Percentiles rank a stretch among this genome's conserved stretches.
These are phyloP conservation scores for Caenorhabditis sinica DNA, from an alignment of 2,888 invertebrate genomes.

Conservation along the genomic window DNA sequence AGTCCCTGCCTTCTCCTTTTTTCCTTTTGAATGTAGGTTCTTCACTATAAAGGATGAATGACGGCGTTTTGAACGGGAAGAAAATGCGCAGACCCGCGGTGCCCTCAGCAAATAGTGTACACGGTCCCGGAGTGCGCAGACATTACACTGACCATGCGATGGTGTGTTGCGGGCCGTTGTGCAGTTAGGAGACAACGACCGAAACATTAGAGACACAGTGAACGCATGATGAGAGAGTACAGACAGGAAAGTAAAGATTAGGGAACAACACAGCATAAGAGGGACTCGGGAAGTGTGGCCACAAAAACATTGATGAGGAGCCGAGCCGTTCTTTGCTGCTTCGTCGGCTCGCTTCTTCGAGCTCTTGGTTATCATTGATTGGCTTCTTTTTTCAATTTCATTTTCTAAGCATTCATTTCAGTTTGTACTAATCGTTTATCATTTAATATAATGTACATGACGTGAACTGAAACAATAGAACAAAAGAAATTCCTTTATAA, in stretches of 20 bases:
- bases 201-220: constrained; percentile 7
- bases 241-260: not conserved
- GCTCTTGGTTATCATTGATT: not conserved
- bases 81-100: constrained; percentile 45
- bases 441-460: too few relatives aligned
- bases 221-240: constrained; percentile 2
- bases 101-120: not conserved
- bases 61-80: constrained; percentile 10
- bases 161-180: constrained; percentile 13
- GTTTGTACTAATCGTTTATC: too few relatives aligned
- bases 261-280: not conserved
- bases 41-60: constrained; percentile 28
- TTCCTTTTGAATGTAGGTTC: constrained; percentile 41
- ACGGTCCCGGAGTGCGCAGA: constrained; percentile 31
- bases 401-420: too few relatives aligned
- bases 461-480: too few relatives aligned
- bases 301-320: constrained; percentile 38
- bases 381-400: not conserved
- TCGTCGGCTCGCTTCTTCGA: not conserved
- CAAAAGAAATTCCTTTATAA: too few relatives aligned
- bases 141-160: constrained; percentile 36
- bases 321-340: constrained; percentile 33
- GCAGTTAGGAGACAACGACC: not conserved
- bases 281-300: constrained; percentile 15
- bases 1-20: constrained; percentile 18